These are phyloP conservation scores for Tupaia chinensis DNA, from an alignment of 2,113 vertebrate species.

Conservation along the genomic window DNA sequence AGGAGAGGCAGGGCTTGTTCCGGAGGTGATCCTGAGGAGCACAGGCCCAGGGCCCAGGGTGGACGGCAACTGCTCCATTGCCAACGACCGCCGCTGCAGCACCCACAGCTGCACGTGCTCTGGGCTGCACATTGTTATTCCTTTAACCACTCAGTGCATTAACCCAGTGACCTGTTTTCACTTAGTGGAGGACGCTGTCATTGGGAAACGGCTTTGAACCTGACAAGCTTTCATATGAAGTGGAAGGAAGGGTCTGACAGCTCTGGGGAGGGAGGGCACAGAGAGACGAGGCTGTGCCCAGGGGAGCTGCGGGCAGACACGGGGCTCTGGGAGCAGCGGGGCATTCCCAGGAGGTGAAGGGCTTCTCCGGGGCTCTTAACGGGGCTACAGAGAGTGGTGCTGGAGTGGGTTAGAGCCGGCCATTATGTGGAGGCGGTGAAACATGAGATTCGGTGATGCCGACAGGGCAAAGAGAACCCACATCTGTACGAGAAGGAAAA, in stretches of 20 bases:
- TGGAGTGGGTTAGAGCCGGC: not conserved
- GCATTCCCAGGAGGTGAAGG: not conserved
- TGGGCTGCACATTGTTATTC: rapidly evolving
- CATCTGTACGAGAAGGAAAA: not conserved
- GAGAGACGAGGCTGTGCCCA: not conserved
- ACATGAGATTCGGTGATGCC: not conserved
- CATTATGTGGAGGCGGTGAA: not conserved
- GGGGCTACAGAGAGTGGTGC: not conserved
- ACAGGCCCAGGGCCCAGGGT: rapidly evolving
- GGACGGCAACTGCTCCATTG: not conserved
- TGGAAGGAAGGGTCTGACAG: not conserved
- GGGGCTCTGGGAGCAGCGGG: not conserved
- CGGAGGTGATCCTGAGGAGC: not conserved
- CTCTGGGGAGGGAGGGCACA: rapidly evolving
- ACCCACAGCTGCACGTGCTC: rapidly evolving
- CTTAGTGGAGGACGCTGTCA: rapidly evolving
- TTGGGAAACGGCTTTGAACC: not conserved
- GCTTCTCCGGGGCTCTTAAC: not conserved
- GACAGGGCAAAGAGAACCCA: not conserved
- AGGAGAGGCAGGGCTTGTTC: not conserved
- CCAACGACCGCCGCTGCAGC: too few species aligned
- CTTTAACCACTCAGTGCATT: rapidly evolving
- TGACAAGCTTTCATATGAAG: not conserved
- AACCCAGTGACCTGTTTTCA: not conserved
- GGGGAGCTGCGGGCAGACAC: rapidly evolving